phyloP scores from a whole-genome alignment of 2,113 vertebrate species.

The Argyrosomus japonicus region DNA sequence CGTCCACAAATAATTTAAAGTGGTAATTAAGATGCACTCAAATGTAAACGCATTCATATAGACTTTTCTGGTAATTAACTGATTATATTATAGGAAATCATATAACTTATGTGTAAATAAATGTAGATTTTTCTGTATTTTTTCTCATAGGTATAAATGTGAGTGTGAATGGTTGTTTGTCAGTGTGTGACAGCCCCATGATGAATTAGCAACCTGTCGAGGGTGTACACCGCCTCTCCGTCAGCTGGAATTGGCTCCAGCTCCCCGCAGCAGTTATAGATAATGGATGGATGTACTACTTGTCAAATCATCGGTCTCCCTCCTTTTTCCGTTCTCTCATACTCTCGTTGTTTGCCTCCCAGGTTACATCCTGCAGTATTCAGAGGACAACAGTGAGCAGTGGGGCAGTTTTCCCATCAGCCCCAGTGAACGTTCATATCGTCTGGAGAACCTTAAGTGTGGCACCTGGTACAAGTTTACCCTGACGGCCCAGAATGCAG shows the following conservation, averaged over 20 bases:
- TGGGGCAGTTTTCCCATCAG: constrained; percentile 99
- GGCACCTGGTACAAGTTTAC: constrained; percentile 99
- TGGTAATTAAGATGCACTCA: too few species aligned
- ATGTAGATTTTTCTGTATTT: neutral
- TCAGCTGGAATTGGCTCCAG: too few species aligned
- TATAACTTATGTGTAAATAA: neutral
- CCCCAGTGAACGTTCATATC: constrained; percentile 96
- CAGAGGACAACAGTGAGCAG: constrained; percentile 98
- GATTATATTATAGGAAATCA: neutral
- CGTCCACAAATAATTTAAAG: too few species aligned
- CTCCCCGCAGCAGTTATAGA: too few species aligned
- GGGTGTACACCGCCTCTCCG: too few species aligned
- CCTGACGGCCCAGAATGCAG: constrained; percentile 97
- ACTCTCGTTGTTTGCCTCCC: constrained; percentile 4
- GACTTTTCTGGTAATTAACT: too few species aligned
- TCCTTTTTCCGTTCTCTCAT: neutral
- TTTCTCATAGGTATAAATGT: too few species aligned
- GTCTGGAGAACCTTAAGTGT: constrained; percentile 95
- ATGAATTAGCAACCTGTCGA: too few species aligned
- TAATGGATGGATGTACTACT: neutral
- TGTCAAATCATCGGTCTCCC: neutral
- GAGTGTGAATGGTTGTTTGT: too few species aligned
- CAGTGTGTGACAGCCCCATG: too few species aligned
- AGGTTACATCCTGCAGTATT: constrained; percentile 99
- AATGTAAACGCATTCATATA: too few species aligned